These are phyloP conservation scores for Amphiprion clarkii DNA, from an alignment of 2,797 vertebrate genomes.

Conservation along the genomic window DNA sequence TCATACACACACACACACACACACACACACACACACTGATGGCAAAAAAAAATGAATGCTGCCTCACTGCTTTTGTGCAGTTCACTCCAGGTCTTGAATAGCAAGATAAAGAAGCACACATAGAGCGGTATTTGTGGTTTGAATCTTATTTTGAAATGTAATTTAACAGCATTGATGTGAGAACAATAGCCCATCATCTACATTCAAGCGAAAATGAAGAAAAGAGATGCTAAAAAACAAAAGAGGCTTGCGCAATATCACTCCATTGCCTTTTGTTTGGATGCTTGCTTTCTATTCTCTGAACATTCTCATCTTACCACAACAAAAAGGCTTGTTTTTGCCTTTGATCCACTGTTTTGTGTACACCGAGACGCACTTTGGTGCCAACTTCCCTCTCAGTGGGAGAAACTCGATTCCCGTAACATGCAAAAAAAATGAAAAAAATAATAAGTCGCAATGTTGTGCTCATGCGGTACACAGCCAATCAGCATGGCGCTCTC, in stretches of 20 bases:
- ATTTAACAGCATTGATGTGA: constrained; percentile 10
- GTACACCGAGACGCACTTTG: constrained; percentile 27
- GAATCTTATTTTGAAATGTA: constrained; percentile 25
- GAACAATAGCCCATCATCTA: constrained; percentile 15
- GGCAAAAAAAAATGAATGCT: constrained; percentile 24
- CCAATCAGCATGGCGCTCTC: constrained; percentile 4
- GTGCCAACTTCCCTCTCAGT: constrained; percentile 45
- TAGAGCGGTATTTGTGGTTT: not conserved
- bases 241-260: constrained; percentile 24
- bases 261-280: constrained; percentile 7
- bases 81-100: constrained; percentile 33
- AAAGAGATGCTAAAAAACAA: constrained; percentile 6
- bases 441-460: constrained; percentile 16
- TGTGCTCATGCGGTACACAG: constrained; percentile 9
- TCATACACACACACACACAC: constrained; percentile 28
- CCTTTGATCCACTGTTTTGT: constrained; percentile 54
- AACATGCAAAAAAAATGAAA: constrained; percentile 3
- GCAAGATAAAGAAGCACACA: constrained; percentile 9
- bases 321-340: constrained; percentile 44
- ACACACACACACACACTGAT: constrained; percentile 12
- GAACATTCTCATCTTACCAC: constrained; percentile 36
- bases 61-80: constrained; percentile 10
- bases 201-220: constrained; percentile 24
- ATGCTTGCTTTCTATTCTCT: constrained; percentile 32
- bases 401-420: constrained; percentile 33